phyloP scores from a whole-genome alignment of 2,113 vertebrate species.

The Myiagra hebetior region DNA sequence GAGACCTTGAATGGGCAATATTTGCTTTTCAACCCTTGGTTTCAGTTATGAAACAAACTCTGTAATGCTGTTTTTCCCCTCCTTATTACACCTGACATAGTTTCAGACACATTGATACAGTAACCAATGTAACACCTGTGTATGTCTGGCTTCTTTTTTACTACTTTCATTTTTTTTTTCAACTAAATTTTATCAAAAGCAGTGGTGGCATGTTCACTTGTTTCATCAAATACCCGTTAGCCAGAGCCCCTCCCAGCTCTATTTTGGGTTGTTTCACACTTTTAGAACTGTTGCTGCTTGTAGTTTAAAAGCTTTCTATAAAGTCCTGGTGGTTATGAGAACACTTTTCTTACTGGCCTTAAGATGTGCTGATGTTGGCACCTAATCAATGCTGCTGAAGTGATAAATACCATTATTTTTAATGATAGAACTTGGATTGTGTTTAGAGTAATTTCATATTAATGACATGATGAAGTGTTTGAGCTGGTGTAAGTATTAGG shows the following conservation, averaged over 20 bases:
- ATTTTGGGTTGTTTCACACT: background rate
- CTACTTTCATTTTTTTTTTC: background rate
- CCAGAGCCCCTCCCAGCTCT: background rate
- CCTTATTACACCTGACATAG: background rate
- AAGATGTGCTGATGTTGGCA: background rate
- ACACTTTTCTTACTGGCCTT: background rate
- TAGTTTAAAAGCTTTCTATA: background rate
- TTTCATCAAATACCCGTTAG: background rate
- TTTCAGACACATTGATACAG: background rate
- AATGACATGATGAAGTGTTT: background rate
- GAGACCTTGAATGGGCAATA: background rate
- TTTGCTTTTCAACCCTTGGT: background rate
- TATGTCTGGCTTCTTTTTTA: background rate
- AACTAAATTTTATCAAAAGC: background rate
- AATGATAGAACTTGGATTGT: background rate
- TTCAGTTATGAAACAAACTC: background rate
- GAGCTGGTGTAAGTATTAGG: background rate
- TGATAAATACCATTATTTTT: background rate
- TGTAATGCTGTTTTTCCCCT: fast-evolving
- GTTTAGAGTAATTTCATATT: background rate
- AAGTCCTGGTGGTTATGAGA: background rate
- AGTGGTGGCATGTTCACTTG: background rate
- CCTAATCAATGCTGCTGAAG: background rate
- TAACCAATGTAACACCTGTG: background rate
- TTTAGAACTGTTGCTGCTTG: background rate